Evolutionary conservation across 2,888 invertebrate species (phyloP), one percentile per base, ranked within the genome.

Genomic region (Chironomus riparius): DNA sequence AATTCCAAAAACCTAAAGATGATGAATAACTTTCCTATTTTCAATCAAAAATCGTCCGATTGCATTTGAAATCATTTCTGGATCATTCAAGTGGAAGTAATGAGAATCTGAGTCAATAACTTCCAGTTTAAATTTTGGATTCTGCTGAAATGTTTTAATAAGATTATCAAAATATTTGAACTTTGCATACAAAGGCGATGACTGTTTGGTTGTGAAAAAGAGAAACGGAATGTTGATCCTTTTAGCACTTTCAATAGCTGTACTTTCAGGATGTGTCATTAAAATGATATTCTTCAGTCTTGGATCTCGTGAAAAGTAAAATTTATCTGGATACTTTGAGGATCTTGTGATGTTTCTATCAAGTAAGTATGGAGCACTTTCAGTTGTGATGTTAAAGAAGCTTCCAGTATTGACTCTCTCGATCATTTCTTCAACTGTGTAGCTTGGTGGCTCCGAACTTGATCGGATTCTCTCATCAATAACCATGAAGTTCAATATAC

Each of bases 31-130:
- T 22, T 21, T 72, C 10, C n/a, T 10, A 77, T 83, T 80, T 77
- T 81, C 81, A 72, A 82, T 83, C 70, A 90, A 83, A 80, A 91
- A 91, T 1, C 87, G 83, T 78, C 86, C 85, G 22, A 91, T 85
- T 50, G 86, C 81, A 1, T 86, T 85, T 0, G 87, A 87, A 21
- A 91, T 83, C 78, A 81, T 81, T 80, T 89, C 86, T 1, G 92
- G 90, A 78, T 89, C 85, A 78, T 89, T 90, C 77, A 93, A 86
- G 84, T 93, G 92, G 15, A 90, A 86, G 82, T 92, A 92, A 84
- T 93, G 93, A 2, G 87, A 87, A 0, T 65, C 21, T 0, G 92
- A 92, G n/a, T 89, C 86, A 0, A 92, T 83, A 77, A 86, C 85
- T 76, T 89, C 86, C 77, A 86, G 86, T 80, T 88, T 87, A 79